Percentiles rank a stretch among this genome's conserved stretches.
phyloP scores from a whole-genome alignment of 2,888 invertebrate species.

The Callyntrura sp. region DNA sequence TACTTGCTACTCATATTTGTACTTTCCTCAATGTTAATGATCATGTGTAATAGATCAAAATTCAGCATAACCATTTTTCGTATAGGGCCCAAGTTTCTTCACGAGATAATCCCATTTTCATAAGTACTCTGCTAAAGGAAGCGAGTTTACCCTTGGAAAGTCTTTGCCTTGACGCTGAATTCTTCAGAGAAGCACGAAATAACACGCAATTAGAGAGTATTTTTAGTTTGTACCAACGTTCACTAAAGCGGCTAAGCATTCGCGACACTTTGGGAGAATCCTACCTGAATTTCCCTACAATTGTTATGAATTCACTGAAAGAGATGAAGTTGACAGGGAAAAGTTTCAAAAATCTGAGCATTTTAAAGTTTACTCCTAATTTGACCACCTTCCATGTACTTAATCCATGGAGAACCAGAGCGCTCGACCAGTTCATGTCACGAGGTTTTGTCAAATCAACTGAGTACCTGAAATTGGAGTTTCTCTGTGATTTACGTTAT shows the following conservation, averaged over 20 bases:
- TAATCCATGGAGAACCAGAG: constrained; percentile 25
- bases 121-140: neutral
- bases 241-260: neutral
- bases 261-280: neutral
- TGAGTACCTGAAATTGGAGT: neutral
- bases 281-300: neutral
- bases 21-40: too few relatives aligned
- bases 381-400: neutral
- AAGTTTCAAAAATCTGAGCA: neutral
- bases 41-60: too few relatives aligned
- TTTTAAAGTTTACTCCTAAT: constrained; percentile 39
- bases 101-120: neutral
- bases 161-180: neutral
- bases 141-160: neutral
- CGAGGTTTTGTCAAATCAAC: neutral
- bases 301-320: neutral
- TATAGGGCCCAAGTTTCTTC: neutral
- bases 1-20: too few relatives aligned
- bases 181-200: neutral
- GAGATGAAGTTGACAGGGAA: constrained; percentile 17
- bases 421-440: neutral
- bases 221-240: neutral
- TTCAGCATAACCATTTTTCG: too few relatives aligned
- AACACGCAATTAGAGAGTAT: neutral
- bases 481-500: neutral